Conservation (phyloP, 1,140 invertebrate species). For the Lordiphosa clarofinis region DNA sequence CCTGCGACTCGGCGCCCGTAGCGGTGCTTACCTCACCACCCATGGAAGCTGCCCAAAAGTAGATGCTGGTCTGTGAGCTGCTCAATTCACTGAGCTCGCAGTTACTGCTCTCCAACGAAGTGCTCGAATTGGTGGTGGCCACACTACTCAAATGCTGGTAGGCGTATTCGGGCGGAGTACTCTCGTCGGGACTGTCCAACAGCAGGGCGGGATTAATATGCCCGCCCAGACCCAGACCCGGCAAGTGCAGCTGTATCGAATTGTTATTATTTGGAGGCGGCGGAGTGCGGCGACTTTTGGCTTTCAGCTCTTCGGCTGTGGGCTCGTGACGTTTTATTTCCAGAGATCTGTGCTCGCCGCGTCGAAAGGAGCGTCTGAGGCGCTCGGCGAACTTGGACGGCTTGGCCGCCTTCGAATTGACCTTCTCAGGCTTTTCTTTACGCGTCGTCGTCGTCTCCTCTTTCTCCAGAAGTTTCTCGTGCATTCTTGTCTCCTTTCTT, state of each 20-base stretch:
- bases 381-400: slow-evolving; percentile 70
- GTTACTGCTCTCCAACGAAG: slow-evolving; percentile 64
- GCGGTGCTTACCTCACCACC: slow-evolving; percentile 67
- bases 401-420: slow-evolving; percentile 57
- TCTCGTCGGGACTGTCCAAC: slow-evolving; percentile 73
- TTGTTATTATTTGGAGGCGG: slow-evolving; percentile 14
- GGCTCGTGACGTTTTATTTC: slow-evolving; percentile 56
- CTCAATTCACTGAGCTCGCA: slow-evolving; percentile 58
- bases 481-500: slow-evolving; percentile 40
- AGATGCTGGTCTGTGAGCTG: slow-evolving; percentile 60
- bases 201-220: slow-evolving; percentile 71
- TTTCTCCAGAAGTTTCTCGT: slow-evolving; percentile 73
- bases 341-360: slow-evolving; percentile 63
- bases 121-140: slow-evolving; percentile 72
- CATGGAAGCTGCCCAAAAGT: slow-evolving; percentile 64
- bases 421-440: slow-evolving; percentile 66
- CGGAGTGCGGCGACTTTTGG: slow-evolving; percentile 35
- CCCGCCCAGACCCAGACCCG: slow-evolving; percentile 52
- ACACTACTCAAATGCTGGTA: slow-evolving; percentile 74
- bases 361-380: slow-evolving; percentile 66
- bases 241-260: slow-evolving; percentile 47
- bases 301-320: slow-evolving; percentile 36
- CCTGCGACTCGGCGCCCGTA: slow-evolving; percentile 15
- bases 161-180: slow-evolving; percentile 72
- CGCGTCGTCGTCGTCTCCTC: slow-evolving; percentile 38